Base-by-base conservation (phyloP, 2,113 vertebrate genomes). In the Cryptoleucopteryx plumbea region DNA sequence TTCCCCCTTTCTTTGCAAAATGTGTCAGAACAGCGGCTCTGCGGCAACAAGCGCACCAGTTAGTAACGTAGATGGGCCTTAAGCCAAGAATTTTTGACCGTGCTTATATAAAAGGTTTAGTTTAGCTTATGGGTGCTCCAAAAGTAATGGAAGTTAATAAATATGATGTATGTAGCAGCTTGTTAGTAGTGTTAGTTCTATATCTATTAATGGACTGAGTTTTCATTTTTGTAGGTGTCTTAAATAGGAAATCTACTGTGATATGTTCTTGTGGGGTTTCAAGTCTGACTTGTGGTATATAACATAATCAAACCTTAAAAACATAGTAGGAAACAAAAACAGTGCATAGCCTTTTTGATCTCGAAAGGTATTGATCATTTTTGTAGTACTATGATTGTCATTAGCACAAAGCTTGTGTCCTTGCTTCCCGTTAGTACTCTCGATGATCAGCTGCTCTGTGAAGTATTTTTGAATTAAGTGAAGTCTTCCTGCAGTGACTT, bases 401-500 rank as follows among this genome's bases (percentile, higher is more conserved):
- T 18, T 66, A 59, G 38, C 20, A n/a, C 55, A 84, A 10, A 78
- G 68, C 80, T 92, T 32, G 0, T 16, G 20, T 55, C 43, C 48
- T 73, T 16, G 11, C 48, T 27, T 47, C 31, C 21, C 2, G 0
- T 67, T 31, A 45, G 20, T 32, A 7, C 17, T 53, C 38, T 40
- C 0, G 0, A 11, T 34, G 26, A 53, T 42, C 1, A 0, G 29
- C 71, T 74, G 48, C 74, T 80, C 31, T 48, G 23, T 50, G 70
- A 96, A 74, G 34, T 87, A 10, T 26, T 71, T 74, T n/a, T 80
- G 12, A 83, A 73, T 78, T 56, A 52, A 19, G 31, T 20, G 13
- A 48, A 40, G 19, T 7, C 14, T 55, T 62, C 42, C 74, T 95
- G 75, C 38, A 9, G 42, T 72, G 70, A 31, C 59, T 48, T 81